These are phyloP conservation scores for Parasteatoda lunata DNA, from an alignment of 2,888 invertebrate species.

Conservation along the genomic window DNA sequence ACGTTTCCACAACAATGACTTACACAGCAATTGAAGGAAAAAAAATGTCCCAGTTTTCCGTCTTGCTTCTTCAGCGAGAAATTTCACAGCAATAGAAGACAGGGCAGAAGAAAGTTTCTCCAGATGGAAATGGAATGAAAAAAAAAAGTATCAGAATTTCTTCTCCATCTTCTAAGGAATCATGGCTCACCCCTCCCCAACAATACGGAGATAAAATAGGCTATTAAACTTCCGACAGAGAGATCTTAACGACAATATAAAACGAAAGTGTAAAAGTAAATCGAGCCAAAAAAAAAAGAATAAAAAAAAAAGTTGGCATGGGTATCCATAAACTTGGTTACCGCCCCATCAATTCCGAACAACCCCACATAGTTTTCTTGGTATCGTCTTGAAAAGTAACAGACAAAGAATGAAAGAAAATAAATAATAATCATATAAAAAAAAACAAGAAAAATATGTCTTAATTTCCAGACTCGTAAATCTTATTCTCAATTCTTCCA, in stretches of 20 bases:
- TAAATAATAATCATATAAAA: neutral
- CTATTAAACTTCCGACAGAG: constrained; percentile 42
- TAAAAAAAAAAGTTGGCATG: neutral
- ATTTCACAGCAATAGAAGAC: neutral
- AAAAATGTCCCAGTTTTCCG: no score
- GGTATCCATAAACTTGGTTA: constrained; percentile 35
- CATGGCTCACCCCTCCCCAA: neutral
- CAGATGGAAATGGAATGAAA: neutral
- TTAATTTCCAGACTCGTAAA: constrained; percentile 36
- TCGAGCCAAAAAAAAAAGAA: constrained; percentile 23
- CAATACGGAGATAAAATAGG: constrained; percentile 36
- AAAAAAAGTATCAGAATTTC: neutral
- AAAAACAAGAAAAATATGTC: constrained; percentile 29
- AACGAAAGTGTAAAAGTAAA: constrained; percentile 49
- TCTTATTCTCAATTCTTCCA: constrained; percentile 17
- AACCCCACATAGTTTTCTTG: neutral
- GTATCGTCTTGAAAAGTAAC: neutral
- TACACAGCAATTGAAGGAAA: no score
- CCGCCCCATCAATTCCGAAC: constrained; percentile 41
- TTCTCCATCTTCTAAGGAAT: neutral
- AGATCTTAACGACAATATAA: constrained; percentile 42
- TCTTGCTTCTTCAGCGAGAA: neutral
- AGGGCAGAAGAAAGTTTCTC: neutral
- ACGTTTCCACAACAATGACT: no score
- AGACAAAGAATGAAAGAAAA: neutral